Evolutionary conservation across 2,797 vertebrate genomes (phyloP).

Genomic region (Myoxocephalus aenaeus): DNA sequence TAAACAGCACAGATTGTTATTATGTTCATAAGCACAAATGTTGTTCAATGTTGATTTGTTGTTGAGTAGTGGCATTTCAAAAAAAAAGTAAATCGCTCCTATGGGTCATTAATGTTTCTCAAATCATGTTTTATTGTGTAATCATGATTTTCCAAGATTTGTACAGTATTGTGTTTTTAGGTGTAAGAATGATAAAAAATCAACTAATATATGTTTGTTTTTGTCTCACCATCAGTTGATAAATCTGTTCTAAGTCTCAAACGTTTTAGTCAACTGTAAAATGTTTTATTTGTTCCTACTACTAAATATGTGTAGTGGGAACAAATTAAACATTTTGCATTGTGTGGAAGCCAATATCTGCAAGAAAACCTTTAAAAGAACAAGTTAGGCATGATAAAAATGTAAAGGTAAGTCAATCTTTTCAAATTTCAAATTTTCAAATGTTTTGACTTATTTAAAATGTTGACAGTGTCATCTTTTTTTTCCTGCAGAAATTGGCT

Average conservation of each 20-base stretch:
- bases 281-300: background rate
- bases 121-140: conserved; percentile 48
- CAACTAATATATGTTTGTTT: conserved; percentile 54
- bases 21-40: conserved; percentile 63
- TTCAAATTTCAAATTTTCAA: background rate
- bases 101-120: conserved; percentile 48
- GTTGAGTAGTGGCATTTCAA: conserved; percentile 32
- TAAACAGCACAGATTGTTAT: conserved; percentile 51
- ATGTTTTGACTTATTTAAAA: background rate
- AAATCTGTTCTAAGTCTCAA: conserved; percentile 23
- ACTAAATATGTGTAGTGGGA: background rate
- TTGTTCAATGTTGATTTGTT: conserved; percentile 45
- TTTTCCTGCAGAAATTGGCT: conserved; percentile 2
- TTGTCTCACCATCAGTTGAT: conserved; percentile 46
- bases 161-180: conserved; percentile 60
- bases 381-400: background rate
- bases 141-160: conserved; percentile 48
- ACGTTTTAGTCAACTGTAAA: background rate
- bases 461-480: background rate
- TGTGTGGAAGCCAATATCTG: conserved; percentile 18
- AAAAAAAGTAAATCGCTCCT: conserved; percentile 14
- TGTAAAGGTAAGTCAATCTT: background rate
- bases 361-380: background rate
- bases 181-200: conserved; percentile 62
- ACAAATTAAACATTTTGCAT: background rate